Evolutionary conservation across 2,113 vertebrate genomes (phyloP), one percentile per base, ranked within the genome.

Genomic region (Ellobius talpinus): DNA sequence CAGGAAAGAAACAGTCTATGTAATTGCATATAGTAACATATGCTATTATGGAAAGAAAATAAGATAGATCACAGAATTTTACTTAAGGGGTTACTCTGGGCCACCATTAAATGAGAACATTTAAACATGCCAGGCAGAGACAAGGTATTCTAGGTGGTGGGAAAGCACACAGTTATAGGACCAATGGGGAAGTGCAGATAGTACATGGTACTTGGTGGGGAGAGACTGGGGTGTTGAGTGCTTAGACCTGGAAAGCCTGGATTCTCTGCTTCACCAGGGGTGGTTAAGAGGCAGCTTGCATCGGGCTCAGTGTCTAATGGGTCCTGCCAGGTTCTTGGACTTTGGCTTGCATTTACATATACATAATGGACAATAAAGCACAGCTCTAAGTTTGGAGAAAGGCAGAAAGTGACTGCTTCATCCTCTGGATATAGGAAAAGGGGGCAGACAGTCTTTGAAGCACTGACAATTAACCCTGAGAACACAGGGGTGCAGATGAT

Each of bases 281-380:
- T 1, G 24, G 1, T 24, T 55, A 11, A 7, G 0, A 0, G 31
- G 52, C 16, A 26, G 24, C 29, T 78, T 50, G 33, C 1, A 1
- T n/a, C 16, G 0, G 24, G 61, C 63, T 14, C 65, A 6, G 55
- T 21, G 63, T 92, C 79, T 47, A 0, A 91, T 31, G n/a, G 72
- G 0, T 36, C 58, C 68, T 23, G 24, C 33, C 3, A 0, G 0
- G 65, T 1, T 14, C 17, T 65, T 19, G 31, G 81, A 7, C 12
- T n/a, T 7, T 21, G 50, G 65, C 31, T 0, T 6, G 24, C 21
- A 68, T n/a, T n/a, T 68, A 2, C 0, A 0, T 8, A 1, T 12
- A 42, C 23, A 73, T 17, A 39, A 0, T 29, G 33, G 73, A 17
- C 84, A 70, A 70, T 39, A 5, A 61, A 74, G 29, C 4, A 55